Percentiles rank a stretch among this genome's conserved stretches.
These are phyloP conservation scores for Drosophila punjabiensis DNA, from an alignment of 1,140 invertebrate genomes.

Conservation along the genomic window DNA sequence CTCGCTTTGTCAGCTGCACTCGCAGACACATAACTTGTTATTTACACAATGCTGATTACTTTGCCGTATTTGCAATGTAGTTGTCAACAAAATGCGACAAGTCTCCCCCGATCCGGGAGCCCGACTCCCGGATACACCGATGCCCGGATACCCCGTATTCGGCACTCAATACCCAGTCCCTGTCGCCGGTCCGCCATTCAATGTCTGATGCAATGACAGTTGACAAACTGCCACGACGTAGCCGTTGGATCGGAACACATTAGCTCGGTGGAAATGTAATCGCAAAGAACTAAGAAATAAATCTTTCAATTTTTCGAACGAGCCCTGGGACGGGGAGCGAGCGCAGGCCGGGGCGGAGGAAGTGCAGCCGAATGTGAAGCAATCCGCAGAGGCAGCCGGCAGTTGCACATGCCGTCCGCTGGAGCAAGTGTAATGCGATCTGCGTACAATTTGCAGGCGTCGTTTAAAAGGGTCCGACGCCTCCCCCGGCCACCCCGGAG, in stretches of 20 bases:
- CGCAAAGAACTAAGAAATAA: slow-evolving; percentile 80
- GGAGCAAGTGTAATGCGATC: slow-evolving; percentile 73
- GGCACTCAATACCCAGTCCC: slow-evolving; percentile 13
- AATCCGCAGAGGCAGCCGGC: slow-evolving; percentile 57
- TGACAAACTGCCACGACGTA: slow-evolving; percentile 72
- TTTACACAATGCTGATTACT: slow-evolving; percentile 72
- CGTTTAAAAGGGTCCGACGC: slow-evolving; percentile 64
- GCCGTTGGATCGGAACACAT: slow-evolving; percentile 77
- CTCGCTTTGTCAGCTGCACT: slow-evolving; percentile 53
- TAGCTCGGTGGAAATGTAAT: slow-evolving; percentile 78
- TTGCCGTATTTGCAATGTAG: slow-evolving; percentile 60
- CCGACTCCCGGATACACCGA: not conserved
- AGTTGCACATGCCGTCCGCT: slow-evolving; percentile 57
- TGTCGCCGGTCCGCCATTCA: slow-evolving; percentile 40
- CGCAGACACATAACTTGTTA: slow-evolving; percentile 51
- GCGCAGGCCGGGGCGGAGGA: slow-evolving; percentile 15
- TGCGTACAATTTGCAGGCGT: slow-evolving; percentile 79
- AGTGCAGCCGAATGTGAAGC: slow-evolving; percentile 78
- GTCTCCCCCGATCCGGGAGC: slow-evolving; percentile 1
- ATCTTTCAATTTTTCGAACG: slow-evolving; percentile 80
- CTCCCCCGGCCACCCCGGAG: slow-evolving; percentile 7
- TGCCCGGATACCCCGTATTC: not conserved
- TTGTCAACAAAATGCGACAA: slow-evolving; percentile 66
- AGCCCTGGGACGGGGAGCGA: slow-evolving; percentile 26
- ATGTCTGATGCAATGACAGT: slow-evolving; percentile 71